phyloP scores from a whole-genome alignment of 2,113 vertebrate genomes.

The Alaudala cheleensis region DNA sequence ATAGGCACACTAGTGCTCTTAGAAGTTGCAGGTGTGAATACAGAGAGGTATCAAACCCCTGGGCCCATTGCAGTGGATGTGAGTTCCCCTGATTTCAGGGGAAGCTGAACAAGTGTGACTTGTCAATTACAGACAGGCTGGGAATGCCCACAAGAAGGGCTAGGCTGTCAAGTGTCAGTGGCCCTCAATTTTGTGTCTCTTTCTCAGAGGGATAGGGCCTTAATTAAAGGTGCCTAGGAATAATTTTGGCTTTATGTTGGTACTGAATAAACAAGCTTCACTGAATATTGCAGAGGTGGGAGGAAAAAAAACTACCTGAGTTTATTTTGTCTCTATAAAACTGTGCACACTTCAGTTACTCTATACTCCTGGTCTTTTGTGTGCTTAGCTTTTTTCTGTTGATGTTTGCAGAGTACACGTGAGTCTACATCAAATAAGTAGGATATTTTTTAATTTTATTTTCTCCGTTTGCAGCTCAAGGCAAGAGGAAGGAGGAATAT shows the following conservation, averaged over 20 bases:
- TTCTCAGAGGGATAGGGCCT: neutral
- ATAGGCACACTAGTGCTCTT: neutral
- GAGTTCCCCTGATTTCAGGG: neutral
- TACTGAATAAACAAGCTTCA: neutral
- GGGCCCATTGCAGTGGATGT: neutral
- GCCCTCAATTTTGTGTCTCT: neutral
- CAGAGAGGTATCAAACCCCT: neutral
- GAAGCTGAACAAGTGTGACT: neutral
- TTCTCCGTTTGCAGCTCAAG: slow-evolving; percentile 14
- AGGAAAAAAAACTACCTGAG: neutral
- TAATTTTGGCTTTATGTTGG: neutral
- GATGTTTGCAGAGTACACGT: neutral
- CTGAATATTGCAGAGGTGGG: neutral
- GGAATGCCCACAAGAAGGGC: neutral
- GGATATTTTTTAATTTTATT: neutral
- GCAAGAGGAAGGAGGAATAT: slow-evolving; percentile 54
- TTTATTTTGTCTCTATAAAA: neutral
- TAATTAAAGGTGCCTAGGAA: neutral
- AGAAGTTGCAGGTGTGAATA: neutral
- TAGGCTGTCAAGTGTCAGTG: neutral
- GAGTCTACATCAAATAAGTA: neutral
- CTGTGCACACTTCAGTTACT: neutral
- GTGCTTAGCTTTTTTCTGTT: neutral
- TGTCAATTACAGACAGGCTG: neutral
- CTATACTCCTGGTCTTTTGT: neutral